Conservation (phyloP, 2,113 vertebrate species). For the Girardinichthys multiradiatus region DNA sequence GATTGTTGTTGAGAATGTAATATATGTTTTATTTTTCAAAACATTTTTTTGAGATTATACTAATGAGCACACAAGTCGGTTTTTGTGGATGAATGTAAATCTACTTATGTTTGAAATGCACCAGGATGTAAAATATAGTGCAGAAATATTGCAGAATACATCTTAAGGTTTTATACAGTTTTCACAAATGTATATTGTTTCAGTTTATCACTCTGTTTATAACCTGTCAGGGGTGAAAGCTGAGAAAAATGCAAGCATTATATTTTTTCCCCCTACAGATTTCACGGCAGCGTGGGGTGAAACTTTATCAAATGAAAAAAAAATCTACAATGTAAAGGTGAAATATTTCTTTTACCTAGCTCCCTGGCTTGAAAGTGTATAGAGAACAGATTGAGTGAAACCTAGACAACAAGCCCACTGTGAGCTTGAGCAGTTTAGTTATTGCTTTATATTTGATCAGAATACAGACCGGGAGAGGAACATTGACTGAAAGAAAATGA, state of each 20-base stretch:
- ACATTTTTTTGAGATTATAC: neutral
- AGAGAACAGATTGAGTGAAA: constrained; percentile 10
- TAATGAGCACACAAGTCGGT: neutral
- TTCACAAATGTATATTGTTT: neutral
- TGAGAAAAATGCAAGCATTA: constrained; percentile 15
- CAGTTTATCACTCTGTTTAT: constrained; percentile 20
- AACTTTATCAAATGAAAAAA: constrained; percentile 24
- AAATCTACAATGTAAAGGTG: constrained; percentile 10
- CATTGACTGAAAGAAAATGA: neutral
- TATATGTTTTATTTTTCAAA: too few species aligned
- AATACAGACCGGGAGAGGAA: neutral
- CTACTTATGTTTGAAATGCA: neutral
- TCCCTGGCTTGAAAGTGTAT: constrained; percentile 11
- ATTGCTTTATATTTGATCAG: constrained; percentile 21
- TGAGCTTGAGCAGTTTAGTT: constrained; percentile 3
- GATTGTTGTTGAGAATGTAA: too few species aligned
- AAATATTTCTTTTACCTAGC: constrained; percentile 4
- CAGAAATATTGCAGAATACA: neutral
- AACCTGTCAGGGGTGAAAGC: constrained; percentile 2
- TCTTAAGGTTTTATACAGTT: neutral
- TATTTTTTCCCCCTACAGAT: neutral
- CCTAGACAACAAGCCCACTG: constrained; percentile 5
- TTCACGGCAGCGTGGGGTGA: constrained; percentile 2
- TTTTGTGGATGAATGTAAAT: neutral
- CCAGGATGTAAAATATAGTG: neutral